These are phyloP conservation scores for Berghia stephanieae DNA, from an alignment of 1,140 invertebrate genomes.

Conservation along the genomic window DNA sequence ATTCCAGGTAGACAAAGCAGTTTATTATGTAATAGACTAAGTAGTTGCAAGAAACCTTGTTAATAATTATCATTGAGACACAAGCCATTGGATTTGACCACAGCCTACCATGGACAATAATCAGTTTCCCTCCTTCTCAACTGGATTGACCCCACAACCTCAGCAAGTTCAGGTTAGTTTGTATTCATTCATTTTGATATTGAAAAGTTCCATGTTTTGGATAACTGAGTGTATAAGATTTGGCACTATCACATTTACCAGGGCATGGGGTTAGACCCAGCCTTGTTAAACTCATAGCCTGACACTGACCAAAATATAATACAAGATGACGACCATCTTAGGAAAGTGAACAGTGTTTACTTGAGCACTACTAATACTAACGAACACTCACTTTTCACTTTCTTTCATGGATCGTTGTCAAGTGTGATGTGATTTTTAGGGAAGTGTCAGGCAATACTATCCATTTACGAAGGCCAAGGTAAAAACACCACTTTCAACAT, in stretches of 20 bases:
- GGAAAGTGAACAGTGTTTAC: not conserved
- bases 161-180: conserved; percentile 38
- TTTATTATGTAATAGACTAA: no score
- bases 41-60: no score
- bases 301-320: not conserved
- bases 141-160: conserved; percentile 50
- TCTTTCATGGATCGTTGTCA: no score
- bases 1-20: no score
- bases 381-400: not conserved
- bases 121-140: conserved; percentile 47
- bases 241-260: not conserved
- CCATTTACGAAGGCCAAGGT: not conserved
- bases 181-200: not conserved
- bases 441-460: no score
- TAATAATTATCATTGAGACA: no score
- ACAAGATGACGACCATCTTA: not conserved
- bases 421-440: no score
- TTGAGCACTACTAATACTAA: not conserved
- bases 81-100: no score
- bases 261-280: not conserved
- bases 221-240: not conserved
- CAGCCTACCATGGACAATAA: conserved; percentile 44
- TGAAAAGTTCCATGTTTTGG: not conserved
- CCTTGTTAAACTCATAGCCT: not conserved
- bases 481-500: no score